Evolutionary conservation across 1,140 invertebrate genomes (phyloP), one percentile per base, ranked within the genome.

Genomic region (Anagrus nilaparvatae): DNA sequence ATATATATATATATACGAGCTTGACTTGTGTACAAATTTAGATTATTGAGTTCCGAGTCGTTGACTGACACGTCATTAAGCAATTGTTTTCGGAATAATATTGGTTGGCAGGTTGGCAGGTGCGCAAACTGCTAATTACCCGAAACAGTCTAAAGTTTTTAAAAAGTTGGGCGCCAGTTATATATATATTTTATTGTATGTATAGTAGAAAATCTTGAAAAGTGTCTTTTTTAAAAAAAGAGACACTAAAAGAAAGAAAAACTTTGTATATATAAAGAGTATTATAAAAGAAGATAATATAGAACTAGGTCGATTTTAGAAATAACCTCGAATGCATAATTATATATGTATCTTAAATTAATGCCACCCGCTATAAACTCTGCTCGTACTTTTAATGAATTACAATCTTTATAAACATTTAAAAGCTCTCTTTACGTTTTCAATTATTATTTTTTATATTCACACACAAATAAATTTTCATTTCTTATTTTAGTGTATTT

Each of bases 221-320:
- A n/a, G n/a, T n/a, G n/a, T n/a, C n/a, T n/a, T n/a, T n/a, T n/a
- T n/a, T n/a, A n/a, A n/a, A n/a, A n/a, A n/a, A n/a, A n/a, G 20
- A 12, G 3, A 20, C 24, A 10, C 27, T 13, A 32, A 14, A 19
- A 29, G 7, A 25, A 21, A 24, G 12, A n/a, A 13, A 17, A 14
- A 17, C 9, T 19, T 7, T 31, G 43, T n/a, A n/a, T n/a, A n/a
- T n/a, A n/a, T n/a, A n/a, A n/a, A 39, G 21, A 25, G 24, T 32
- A 37, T 27, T 43, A 51, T 52, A 50, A 59, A 53, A 50, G 46
- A 48, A 56, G 48, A 50, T 48, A 46, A 50, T 51, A 49, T 50
- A 54, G 56, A 65, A 62, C 61, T 65, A 50, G 62, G 62, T 65
- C 62, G 59, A 47, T 63, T n/a, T 56, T 57, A 54, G 51, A 65